Evolutionary conservation across 2,113 vertebrate genomes (phyloP).

Genomic region (Phalacrocorax carbo): DNA sequence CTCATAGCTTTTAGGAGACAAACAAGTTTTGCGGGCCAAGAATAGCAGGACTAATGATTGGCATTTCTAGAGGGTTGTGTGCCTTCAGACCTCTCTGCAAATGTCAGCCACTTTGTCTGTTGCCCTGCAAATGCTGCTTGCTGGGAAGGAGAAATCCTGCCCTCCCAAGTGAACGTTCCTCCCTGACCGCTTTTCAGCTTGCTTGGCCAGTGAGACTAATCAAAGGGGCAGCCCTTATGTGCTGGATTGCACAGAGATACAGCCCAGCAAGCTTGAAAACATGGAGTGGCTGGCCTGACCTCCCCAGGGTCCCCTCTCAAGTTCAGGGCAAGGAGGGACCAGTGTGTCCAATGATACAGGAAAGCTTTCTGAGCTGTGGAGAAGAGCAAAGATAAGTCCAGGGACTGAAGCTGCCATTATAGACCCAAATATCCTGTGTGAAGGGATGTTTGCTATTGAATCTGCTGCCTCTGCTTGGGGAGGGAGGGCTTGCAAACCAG

Average conservation of each 20-base stretch:
- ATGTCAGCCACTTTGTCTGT: conserved; percentile 7
- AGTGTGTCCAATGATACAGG: neutral
- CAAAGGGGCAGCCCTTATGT: neutral
- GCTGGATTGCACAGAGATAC: neutral
- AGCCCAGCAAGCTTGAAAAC: neutral
- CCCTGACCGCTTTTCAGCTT: neutral
- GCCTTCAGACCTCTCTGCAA: conserved; percentile 4
- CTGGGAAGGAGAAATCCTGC: neutral
- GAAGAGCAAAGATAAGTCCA: neutral
- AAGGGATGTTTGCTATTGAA: neutral
- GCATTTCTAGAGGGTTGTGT: neutral
- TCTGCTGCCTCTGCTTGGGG: neutral
- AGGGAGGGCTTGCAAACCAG: neutral
- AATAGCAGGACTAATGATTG: neutral
- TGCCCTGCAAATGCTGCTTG: neutral
- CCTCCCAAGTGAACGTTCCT: neutral
- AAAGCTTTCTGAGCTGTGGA: neutral
- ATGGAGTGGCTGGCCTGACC: neutral
- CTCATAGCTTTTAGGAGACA: neutral
- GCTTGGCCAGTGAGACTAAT: neutral
- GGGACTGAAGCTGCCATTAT: neutral
- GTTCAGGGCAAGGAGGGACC: neutral
- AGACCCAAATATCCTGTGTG: neutral
- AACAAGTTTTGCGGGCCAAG: neutral
- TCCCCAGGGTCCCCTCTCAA: neutral